These are phyloP conservation scores for Todus mexicanus DNA, from an alignment of 2,797 vertebrate species.

Conservation along the genomic window DNA sequence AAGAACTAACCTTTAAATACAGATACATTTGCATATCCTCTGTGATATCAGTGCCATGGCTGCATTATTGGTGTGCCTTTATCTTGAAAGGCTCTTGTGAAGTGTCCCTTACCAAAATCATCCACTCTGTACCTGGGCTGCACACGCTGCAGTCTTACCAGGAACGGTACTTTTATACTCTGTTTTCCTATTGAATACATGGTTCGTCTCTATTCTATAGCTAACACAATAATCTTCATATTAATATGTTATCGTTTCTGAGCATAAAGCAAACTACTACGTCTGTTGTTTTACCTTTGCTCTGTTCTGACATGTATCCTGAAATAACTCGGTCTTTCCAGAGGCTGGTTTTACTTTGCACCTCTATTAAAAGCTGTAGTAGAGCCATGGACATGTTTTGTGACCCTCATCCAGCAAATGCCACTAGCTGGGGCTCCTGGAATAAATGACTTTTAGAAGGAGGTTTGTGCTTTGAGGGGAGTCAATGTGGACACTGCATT, in stretches of 20 bases:
- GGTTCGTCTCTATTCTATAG: neutral
- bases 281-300: neutral
- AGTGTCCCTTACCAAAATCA: neutral
- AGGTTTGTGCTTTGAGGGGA: neutral
- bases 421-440: neutral
- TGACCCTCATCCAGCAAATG: neutral
- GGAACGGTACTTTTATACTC: neutral
- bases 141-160: neutral
- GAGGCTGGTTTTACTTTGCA: neutral
- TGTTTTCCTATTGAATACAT: neutral
- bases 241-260: neutral
- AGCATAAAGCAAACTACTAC: neutral
- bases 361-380: neutral
- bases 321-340: neutral
- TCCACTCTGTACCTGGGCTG: neutral
- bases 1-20: neutral
- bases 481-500: neutral
- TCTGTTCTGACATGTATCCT: neutral
- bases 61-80: neutral
- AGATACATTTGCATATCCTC: rapidly evolving
- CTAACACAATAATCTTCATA: neutral
- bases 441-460: neutral
- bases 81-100: neutral
- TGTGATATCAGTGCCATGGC: rapidly evolving
- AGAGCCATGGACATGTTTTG: neutral